Conservation (phyloP, 2,888 invertebrate species). For the Congeria kusceri region DNA sequence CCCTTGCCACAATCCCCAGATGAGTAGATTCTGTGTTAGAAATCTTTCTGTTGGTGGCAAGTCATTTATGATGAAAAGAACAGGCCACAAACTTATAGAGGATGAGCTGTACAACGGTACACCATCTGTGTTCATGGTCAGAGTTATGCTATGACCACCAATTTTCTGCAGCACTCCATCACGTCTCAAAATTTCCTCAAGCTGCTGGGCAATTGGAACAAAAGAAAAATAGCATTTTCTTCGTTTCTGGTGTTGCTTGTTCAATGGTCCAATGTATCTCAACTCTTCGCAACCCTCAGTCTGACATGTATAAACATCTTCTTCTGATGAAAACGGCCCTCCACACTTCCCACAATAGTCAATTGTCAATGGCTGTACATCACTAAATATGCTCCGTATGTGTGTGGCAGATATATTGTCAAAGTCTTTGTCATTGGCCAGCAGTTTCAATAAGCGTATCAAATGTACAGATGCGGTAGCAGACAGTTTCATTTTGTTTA, state of each 20-base stretch:
- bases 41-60: slow-evolving; percentile 35
- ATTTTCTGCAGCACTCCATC: no score
- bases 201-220: not conserved
- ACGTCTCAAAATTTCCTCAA: not conserved
- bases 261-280: not conserved
- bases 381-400: no score
- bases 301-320: not conserved
- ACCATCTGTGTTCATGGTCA: slow-evolving; percentile 3
- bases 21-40: slow-evolving; percentile 31
- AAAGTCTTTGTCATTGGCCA: not conserved
- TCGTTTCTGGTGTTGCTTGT: not conserved
- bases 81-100: slow-evolving; percentile 21
- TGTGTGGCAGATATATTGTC: no score
- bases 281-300: not conserved
- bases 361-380: not conserved
- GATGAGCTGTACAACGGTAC: slow-evolving; percentile 23
- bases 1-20: slow-evolving; percentile 55
- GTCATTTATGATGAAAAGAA: slow-evolving; percentile 34
- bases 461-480: slow-evolving; percentile 1
- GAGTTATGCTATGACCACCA: not conserved
- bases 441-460: not conserved
- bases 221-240: not conserved
- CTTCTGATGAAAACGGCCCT: not conserved
- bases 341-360: slow-evolving; percentile 2
- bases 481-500: slow-evolving; percentile 1